Evolutionary conservation across 2,888 invertebrate species (phyloP).

Genomic region (Cremastinae sp.): DNA sequence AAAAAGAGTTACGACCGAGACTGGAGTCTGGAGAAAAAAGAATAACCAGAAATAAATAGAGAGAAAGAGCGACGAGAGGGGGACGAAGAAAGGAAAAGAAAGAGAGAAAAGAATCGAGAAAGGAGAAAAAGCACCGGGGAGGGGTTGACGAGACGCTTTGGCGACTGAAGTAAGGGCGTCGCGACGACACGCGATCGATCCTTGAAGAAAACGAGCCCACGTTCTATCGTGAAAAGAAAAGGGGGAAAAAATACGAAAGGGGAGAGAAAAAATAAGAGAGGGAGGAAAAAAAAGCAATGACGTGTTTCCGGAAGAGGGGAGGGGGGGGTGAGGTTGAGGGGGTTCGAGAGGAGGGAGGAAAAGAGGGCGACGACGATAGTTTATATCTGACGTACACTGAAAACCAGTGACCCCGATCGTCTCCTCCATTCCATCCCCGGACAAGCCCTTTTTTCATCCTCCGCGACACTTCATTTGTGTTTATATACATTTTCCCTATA

Average conservation of each 20-base stretch:
- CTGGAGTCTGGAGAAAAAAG: neutral
- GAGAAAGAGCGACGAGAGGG: constrained; percentile 13
- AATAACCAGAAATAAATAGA: too few species aligned
- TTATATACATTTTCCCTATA: neutral
- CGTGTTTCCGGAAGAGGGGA: constrained; percentile 40
- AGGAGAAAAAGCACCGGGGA: neutral
- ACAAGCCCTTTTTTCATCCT: constrained; percentile 44
- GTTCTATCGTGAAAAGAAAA: constrained; percentile 32
- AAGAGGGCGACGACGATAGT: neutral
- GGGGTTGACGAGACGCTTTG: constrained; percentile 54
- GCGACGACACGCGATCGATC: constrained; percentile 55
- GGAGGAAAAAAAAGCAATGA: constrained; percentile 29
- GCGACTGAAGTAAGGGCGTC: constrained; percentile 47
- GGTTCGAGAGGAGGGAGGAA: too few species aligned
- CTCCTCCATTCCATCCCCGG: constrained; percentile 32
- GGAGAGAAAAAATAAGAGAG: constrained; percentile 21
- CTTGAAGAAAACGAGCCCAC: constrained; percentile 57
- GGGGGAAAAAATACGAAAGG: constrained; percentile 13
- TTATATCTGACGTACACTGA: constrained; percentile 52
- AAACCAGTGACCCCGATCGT: constrained; percentile 72
- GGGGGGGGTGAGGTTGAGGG: too few species aligned
- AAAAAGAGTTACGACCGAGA: constrained; percentile 5
- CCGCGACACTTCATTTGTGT: constrained; percentile 20
- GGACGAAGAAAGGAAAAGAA: neutral
- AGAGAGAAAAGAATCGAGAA: neutral